These are phyloP conservation scores for Petroica traversi DNA, from an alignment of 2,113 vertebrate species.

Conservation along the genomic window DNA sequence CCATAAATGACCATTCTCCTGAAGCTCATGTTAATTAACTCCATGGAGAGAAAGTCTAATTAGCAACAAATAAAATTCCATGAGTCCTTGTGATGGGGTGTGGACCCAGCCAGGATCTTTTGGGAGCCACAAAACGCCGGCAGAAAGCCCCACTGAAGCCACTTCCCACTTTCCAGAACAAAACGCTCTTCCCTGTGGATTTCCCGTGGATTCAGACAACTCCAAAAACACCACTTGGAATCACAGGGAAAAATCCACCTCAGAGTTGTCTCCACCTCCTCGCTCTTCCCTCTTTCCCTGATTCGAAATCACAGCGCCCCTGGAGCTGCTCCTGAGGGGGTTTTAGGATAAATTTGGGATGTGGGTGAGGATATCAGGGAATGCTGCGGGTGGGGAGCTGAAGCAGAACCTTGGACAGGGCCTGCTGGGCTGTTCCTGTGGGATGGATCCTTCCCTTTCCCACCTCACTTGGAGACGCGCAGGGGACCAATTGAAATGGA, in stretches of 20 bases:
- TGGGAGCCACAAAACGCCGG: neutral
- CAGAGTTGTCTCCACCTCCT: neutral
- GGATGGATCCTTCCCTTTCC: neutral
- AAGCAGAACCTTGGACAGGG: constrained; percentile 56
- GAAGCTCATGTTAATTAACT: neutral
- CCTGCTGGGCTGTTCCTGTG: neutral
- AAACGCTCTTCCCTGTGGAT: rapidly evolving
- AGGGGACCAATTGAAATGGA: rapidly evolving
- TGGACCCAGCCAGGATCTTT: neutral
- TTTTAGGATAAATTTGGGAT: neutral
- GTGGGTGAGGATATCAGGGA: rapidly evolving
- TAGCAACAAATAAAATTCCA: neutral
- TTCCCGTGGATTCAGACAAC: neutral
- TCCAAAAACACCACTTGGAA: neutral
- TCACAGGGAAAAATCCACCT: rapidly evolving
- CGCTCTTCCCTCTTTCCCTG: neutral
- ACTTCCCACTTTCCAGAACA: neutral
- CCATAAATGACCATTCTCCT: neutral
- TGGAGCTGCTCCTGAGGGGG: neutral
- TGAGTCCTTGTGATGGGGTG: rapidly evolving
- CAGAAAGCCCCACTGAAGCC: neutral
- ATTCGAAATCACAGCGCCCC: neutral
- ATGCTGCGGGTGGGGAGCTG: neutral
- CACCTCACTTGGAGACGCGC: neutral
- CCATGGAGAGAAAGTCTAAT: neutral